Conservation (phyloP, 2,113 vertebrate species). For the Gopherus flavomarginatus region DNA sequence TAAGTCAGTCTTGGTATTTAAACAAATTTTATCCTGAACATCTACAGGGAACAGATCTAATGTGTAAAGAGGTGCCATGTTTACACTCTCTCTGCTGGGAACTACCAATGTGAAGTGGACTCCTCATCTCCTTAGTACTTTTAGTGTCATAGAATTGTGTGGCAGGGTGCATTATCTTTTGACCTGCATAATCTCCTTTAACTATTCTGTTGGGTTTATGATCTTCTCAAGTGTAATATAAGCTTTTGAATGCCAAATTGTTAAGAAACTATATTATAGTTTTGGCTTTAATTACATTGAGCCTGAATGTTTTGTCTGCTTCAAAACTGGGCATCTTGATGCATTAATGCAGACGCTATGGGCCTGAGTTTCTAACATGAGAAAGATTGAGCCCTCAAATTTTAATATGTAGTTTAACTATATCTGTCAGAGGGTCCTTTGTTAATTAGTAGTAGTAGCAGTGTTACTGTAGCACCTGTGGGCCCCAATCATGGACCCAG, state of each 20-base stretch:
- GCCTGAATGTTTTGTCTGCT: background rate
- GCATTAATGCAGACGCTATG: background rate
- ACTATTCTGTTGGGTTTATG: background rate
- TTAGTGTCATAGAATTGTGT: no score
- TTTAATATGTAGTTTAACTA: background rate
- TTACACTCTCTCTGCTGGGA: background rate
- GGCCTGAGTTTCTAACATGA: background rate
- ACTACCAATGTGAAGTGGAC: background rate
- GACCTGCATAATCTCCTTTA: background rate
- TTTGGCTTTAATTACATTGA: background rate
- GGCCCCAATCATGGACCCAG: background rate
- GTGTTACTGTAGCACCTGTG: background rate
- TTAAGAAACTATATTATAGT: background rate
- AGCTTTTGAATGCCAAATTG: background rate
- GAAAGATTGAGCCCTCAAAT: background rate
- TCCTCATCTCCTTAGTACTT: background rate
- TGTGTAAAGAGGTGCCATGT: background rate
- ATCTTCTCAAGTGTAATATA: background rate
- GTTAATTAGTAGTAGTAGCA: background rate
- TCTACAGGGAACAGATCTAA: background rate
- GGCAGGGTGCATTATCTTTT: no score
- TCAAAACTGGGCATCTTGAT: background rate
- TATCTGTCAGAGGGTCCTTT: background rate
- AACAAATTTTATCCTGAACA: background rate
- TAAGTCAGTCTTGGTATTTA: background rate